Base-by-base conservation (phyloP, 2,113 vertebrate species). In the Triplophysa tibetana region DNA sequence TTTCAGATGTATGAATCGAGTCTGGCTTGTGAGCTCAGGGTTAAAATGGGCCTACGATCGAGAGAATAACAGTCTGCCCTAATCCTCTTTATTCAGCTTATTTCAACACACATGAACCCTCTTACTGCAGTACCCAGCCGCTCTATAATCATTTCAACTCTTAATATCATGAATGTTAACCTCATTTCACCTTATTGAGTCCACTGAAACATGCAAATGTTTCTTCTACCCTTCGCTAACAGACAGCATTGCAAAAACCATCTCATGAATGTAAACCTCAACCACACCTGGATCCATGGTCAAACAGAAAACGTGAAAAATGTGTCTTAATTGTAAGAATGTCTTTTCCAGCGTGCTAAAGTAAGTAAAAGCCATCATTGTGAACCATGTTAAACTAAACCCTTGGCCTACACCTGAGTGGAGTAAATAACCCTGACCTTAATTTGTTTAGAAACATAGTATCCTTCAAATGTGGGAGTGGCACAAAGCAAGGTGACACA, bases 31-130 rank as follows among this genome's bases (percentile, higher is more conserved):
- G 19, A 70, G 13, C 56, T 78, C 23, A 43, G 29, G 70, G 52
- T 76, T 41, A 75, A 69, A 24, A 61, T 23, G 29, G 63, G 33
- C 17, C 48, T 58, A 11, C 23, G n/a, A 60, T 67, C 14, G 64
- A 41, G 52, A 19, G 63, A 38, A 66, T 75, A 54, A 56, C 23
- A 48, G 72, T 26, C 72, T 68, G 13, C 45, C 38, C 43, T 82
- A 77, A 77, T 77, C 75, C 80, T 77, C 74, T 81, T 81, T 77
- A 77, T 77, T 81, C 63, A 67, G 72, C 64, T 68, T 77, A 68
- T n/a, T 76, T 62, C 21, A 64, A 78, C 54, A 43, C 76, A 58
- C 52, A 52, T 29, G 61, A 24, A 62, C 70, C 26, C n/a, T 75
- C 56, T 41, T 48, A 56, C 79, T 66, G 62, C 38, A 38, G 2